phyloP scores from a whole-genome alignment of 2,113 vertebrate species.

The Porphyrio hochstetteri region DNA sequence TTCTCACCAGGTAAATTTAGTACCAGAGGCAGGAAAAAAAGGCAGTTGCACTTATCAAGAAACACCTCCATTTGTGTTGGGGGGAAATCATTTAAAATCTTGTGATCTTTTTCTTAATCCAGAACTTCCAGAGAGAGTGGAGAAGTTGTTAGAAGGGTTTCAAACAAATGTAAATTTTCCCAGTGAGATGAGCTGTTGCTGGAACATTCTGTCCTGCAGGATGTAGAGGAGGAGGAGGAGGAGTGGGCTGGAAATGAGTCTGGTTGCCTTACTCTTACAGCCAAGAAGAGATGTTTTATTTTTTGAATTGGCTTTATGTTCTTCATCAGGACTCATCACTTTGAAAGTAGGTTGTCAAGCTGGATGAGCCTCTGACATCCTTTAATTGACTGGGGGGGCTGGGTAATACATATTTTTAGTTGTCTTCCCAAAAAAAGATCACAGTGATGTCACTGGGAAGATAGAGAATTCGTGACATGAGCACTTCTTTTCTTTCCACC shows the following conservation, averaged over 20 bases:
- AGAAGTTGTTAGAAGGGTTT: slow-evolving; percentile 42
- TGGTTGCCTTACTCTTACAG: slow-evolving; percentile 43
- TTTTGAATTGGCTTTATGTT: slow-evolving; percentile 36
- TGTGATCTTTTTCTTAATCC: neutral
- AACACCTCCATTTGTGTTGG: neutral
- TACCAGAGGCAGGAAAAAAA: neutral
- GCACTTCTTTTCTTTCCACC: neutral
- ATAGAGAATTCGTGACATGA: neutral
- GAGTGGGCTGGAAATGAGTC: slow-evolving; percentile 60
- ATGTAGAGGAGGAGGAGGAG: slow-evolving; percentile 52
- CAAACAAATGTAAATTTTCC: slow-evolving; percentile 58
- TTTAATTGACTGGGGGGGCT: slow-evolving; percentile 8
- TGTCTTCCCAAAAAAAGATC: neutral
- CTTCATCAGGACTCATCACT: slow-evolving; percentile 44
- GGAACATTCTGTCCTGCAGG: slow-evolving; percentile 65
- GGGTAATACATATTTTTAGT: slow-evolving; percentile 37
- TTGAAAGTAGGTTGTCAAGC: slow-evolving; percentile 49
- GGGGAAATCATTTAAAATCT: neutral
- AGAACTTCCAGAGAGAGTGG: slow-evolving; percentile 34
- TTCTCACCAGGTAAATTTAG: neutral
- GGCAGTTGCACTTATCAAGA: neutral
- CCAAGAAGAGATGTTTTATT: neutral
- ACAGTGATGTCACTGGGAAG: neutral
- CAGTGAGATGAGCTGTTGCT: slow-evolving; percentile 37
- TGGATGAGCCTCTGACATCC: slow-evolving; percentile 44